Conservation (phyloP, 2,888 invertebrate genomes). For the Pterostichus madidus region DNA sequence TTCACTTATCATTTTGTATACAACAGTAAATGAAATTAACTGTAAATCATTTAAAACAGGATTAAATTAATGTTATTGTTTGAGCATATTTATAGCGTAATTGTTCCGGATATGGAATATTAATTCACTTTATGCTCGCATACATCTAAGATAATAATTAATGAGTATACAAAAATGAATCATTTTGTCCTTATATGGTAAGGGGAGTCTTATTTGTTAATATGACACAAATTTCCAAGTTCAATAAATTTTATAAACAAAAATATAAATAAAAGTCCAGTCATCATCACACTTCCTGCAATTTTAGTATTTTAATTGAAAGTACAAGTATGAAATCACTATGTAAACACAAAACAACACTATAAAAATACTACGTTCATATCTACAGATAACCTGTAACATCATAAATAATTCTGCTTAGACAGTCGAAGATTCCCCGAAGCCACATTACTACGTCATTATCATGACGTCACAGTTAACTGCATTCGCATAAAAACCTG, state of each 20-base stretch:
- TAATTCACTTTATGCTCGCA: not conserved
- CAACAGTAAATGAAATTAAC: not conserved
- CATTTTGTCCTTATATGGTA: too few relatives aligned
- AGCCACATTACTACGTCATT: slow-evolving; percentile 2
- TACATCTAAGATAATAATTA: not conserved
- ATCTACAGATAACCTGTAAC: slow-evolving; percentile 8
- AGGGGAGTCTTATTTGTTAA: too few relatives aligned
- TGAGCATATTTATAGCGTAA: not conserved
- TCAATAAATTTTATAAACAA: slow-evolving; percentile 3
- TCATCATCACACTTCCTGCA: not conserved
- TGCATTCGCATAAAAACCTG: slow-evolving; percentile 23
- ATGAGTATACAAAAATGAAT: not conserved
- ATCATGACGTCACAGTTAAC: slow-evolving; percentile 1
- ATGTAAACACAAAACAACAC: not conserved
- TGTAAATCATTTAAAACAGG: slow-evolving; percentile 8
- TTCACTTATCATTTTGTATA: not conserved
- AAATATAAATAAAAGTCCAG: not conserved
- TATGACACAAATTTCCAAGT: not conserved
- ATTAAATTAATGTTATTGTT: slow-evolving; percentile 8
- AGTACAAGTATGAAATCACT: slow-evolving; percentile 1
- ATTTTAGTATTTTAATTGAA: not conserved
- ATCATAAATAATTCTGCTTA: slow-evolving; percentile 3
- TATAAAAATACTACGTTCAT: not conserved
- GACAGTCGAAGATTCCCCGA: not conserved
- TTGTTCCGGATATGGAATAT: not conserved